Conservation (phyloP, 1,140 invertebrate genomes). For the Euglossa dilemma region DNA sequence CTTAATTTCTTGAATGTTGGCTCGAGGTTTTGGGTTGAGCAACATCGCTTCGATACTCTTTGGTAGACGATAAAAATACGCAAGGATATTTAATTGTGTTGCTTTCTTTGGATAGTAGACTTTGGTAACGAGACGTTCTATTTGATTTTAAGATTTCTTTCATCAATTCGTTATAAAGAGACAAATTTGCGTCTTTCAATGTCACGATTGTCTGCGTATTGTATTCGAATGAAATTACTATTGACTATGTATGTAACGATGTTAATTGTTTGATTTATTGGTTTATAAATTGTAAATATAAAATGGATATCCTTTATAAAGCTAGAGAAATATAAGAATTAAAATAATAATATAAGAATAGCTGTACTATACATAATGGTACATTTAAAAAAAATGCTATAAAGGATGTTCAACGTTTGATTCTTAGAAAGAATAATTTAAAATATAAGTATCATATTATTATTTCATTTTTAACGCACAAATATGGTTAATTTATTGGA, state of each 20-base stretch:
- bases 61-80: too few relatives aligned
- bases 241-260: too few relatives aligned
- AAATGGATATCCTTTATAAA: not conserved
- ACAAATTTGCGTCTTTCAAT: not conserved
- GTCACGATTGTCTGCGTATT: not conserved
- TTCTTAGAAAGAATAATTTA: not conserved
- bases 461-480: constrained; percentile 21
- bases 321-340: not conserved
- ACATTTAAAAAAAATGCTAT: not conserved
- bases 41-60: not conserved
- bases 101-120: not conserved
- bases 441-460: not conserved
- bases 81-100: not conserved
- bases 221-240: too few relatives aligned
- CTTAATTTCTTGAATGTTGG: constrained; percentile 6
- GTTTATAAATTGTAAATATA: not conserved
- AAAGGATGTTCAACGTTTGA: not conserved
- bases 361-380: not conserved
- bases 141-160: constrained; percentile 27
- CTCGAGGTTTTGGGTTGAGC: not conserved
- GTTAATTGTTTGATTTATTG: not conserved
- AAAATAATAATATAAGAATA: not conserved
- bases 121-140: not conserved
- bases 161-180: not conserved
- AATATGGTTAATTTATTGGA: constrained; percentile 6